A percentile compares a stretch with the other conserved stretches of the same genome.
phyloP scores from a whole-genome alignment of 1,140 invertebrate genomes.

The Ooceraea biroi region DNA sequence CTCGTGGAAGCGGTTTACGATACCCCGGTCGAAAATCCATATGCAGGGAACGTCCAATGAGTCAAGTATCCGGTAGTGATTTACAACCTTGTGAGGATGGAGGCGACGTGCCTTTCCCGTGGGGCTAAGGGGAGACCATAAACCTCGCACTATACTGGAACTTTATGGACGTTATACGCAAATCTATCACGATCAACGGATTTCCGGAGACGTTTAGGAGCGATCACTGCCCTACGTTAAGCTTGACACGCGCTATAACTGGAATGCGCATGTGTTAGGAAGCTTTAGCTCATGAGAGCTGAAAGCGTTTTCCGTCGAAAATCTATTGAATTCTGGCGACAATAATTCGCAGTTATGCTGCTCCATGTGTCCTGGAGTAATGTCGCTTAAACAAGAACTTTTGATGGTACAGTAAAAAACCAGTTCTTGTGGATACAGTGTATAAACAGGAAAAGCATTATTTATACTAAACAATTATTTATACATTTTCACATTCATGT shows the following conservation, averaged over 20 bases:
- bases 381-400: background rate
- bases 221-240: constrained; percentile 53
- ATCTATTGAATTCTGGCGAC: constrained; percentile 7
- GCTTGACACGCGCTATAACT: background rate
- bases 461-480: too few species aligned
- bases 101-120: constrained; percentile 72
- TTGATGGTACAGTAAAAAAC: background rate
- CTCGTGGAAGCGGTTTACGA: constrained; percentile 35
- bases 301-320: constrained; percentile 23
- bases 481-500: too few species aligned
- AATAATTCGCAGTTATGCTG: constrained; percentile 15
- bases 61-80: constrained; percentile 80
- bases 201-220: constrained; percentile 76
- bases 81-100: constrained; percentile 79
- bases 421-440: too few species aligned
- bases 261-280: constrained; percentile 1
- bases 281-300: constrained; percentile 16
- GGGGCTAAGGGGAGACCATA: constrained; percentile 77
- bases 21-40: constrained; percentile 72
- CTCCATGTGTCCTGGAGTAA: background rate
- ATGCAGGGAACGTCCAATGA: constrained; percentile 78
- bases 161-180: constrained; percentile 82
- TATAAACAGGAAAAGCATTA: too few species aligned
- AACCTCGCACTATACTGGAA: constrained; percentile 78
- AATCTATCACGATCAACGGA: constrained; percentile 82